These are phyloP conservation scores for Elgaria multicarinata DNA, from an alignment of 2,113 vertebrate genomes.

Conservation along the genomic window DNA sequence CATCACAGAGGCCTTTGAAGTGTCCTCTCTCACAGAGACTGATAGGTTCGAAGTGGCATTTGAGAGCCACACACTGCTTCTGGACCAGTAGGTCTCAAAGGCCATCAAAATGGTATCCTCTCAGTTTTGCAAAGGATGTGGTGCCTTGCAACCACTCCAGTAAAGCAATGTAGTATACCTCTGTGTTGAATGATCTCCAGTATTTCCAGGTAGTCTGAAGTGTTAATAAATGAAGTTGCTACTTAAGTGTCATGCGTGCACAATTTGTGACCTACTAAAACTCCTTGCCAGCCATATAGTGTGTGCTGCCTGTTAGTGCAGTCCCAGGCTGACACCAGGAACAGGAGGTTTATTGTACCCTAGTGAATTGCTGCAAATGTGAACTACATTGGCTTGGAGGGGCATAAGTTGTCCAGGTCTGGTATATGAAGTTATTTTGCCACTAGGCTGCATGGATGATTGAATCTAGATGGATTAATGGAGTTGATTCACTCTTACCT, in stretches of 20 bases:
- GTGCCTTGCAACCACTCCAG: neutral
- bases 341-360: neutral
- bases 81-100: too few species aligned
- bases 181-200: neutral
- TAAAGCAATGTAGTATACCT: neutral
- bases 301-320: neutral
- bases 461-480: neutral
- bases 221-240: neutral
- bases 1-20: neutral
- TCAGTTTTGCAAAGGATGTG: neutral
- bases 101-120: neutral
- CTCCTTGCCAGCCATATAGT: neutral
- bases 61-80: neutral
- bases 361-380: neutral
- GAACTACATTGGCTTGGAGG: neutral
- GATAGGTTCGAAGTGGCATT: neutral
- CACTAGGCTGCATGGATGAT: neutral
- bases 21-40: neutral
- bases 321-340: neutral
- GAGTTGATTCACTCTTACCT: neutral
- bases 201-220: neutral
- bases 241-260: neutral
- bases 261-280: neutral
- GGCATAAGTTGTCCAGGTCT: neutral
- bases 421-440: neutral